These are phyloP conservation scores for Gavia stellata DNA, from an alignment of 2,113 vertebrate genomes.

Conservation along the genomic window DNA sequence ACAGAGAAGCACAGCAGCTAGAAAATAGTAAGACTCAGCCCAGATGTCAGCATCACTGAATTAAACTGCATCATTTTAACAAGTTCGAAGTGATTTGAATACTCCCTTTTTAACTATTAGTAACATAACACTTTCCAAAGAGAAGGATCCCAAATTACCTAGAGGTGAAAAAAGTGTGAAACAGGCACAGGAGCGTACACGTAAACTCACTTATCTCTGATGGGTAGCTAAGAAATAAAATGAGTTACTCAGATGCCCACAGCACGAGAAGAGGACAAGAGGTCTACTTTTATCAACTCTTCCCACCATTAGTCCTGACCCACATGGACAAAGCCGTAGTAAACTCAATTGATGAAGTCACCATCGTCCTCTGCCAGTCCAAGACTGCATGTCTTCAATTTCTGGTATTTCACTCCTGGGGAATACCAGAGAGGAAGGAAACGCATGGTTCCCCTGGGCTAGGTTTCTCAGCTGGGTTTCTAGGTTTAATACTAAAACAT, in stretches of 20 bases:
- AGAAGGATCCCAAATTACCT: not conserved
- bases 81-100: not conserved
- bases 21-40: not conserved
- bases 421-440: not conserved
- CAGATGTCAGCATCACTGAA: not conserved
- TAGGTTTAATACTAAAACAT: not conserved
- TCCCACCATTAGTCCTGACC: not conserved
- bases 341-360: not conserved
- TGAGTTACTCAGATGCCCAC: not conserved
- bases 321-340: not conserved
- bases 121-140: not conserved
- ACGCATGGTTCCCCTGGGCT: accelerated
- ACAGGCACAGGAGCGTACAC: not conserved
- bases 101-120: not conserved
- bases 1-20: not conserved
- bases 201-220: not conserved
- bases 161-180: not conserved
- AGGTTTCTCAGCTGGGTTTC: not conserved
- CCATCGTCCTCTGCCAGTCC: not conserved
- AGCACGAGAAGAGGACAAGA: not conserved
- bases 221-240: not conserved
- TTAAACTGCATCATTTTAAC: not conserved
- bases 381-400: not conserved
- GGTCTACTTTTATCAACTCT: not conserved
- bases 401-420: not conserved